Evolutionary conservation across 35 echinoderm and acorn worm species (phyloP), one percentile per base, ranked within the genome.

Genomic region (Hemicentrotus pulcherrimus): DNA sequence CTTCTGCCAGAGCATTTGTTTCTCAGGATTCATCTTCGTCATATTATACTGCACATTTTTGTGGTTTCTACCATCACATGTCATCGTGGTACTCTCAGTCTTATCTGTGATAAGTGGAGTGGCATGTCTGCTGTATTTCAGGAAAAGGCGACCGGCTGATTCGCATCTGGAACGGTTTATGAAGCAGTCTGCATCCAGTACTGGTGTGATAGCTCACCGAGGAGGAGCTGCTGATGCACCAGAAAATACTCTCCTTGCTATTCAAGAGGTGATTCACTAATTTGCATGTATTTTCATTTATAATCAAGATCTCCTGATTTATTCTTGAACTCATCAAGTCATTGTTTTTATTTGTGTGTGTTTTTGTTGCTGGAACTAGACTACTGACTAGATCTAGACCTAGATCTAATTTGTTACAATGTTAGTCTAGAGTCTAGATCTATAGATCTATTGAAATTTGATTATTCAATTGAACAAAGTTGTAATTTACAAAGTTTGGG

Each of bases 181-280:
- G 88, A 15, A 86, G 86, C 32, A 10, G 86, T 9, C 6, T 33
- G 86, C 24, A 7, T 33, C 88, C 32, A 32, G 46, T 12, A 89
- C 46, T 9, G 31, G 78, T 47, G 47, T 95, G 15, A 96, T 98
- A 47, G 96, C 86, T 61, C 97, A 98, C 88, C 91, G 97, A 78
- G 97, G 97, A 85, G 97, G 95, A 88, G 97, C 96, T 31, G 14
- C 35, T 1, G 97, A 98, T 58, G 96, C 94, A 18, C 97, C 97
- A 46, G 97, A 98, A 94, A 98, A 98, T 61, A 98, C 97, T 31
- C 32, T 97, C 28, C 55, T 94, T 46, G 92, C 97, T 46, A 48
- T 98, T 18, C 31, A 86, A 95, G 97, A 98, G 96, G 97, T 98
- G 85, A 70, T 28, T 59, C 16, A 59, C 11, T 16, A 13, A 59